Evolutionary conservation across 2,113 vertebrate species (phyloP).

Genomic region (Phaetusa simplex): DNA sequence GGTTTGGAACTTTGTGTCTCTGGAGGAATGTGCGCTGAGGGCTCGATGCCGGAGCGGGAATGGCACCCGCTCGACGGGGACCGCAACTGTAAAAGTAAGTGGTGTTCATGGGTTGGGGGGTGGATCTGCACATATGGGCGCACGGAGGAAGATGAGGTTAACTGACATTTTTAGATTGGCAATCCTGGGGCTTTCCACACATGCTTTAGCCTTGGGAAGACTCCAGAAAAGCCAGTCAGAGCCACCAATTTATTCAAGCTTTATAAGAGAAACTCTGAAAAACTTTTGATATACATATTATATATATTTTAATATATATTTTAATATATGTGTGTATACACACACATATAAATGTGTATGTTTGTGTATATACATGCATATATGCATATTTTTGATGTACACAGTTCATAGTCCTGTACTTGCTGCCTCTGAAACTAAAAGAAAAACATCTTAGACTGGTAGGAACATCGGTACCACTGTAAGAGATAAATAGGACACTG

Average conservation of each 20-base stretch:
- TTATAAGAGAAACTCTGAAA: not conserved
- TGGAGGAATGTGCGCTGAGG: not conserved
- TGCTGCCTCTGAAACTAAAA: not conserved
- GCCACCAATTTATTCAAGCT: not conserved
- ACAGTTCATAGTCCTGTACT: not conserved
- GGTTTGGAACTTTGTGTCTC: conserved; percentile 3
- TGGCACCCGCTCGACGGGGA: not conserved
- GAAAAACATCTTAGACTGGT: not conserved
- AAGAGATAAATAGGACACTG: not conserved
- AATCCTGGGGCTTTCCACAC: not conserved
- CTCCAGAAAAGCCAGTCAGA: not conserved
- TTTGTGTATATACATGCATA: not conserved
- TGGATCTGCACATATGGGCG: not conserved
- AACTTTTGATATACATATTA: not conserved
- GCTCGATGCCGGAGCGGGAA: not conserved
- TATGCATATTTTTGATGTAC: not conserved
- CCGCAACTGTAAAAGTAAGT: not conserved
- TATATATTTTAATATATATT: not conserved
- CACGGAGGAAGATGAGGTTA: not conserved
- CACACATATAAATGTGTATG: not conserved
- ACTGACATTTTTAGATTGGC: not conserved
- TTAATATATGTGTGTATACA: not conserved
- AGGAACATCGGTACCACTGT: not conserved
- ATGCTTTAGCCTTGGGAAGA: not conserved
- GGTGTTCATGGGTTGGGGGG: no score